Base-by-base conservation (phyloP, 2,113 vertebrate species). In the Tetraodon nigroviridis region DNA sequence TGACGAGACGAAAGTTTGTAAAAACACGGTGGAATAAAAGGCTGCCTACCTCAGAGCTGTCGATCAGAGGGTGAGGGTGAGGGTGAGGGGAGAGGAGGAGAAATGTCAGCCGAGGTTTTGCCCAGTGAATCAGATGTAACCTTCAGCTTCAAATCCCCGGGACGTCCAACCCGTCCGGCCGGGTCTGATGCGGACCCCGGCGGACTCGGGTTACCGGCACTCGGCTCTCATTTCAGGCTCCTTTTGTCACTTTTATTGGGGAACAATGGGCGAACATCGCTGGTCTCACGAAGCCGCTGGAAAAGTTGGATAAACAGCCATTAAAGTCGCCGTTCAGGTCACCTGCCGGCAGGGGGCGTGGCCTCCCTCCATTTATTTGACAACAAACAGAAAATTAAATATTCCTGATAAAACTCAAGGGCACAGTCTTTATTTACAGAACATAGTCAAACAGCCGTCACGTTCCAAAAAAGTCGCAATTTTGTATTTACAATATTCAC, bases 31-130 rank as follows among this genome's bases (percentile, higher is more conserved):
- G 60, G 68, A 46, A 7, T 51, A 47, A 19, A 18, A 2, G 2
- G 47, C 4, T 47, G 50, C 74, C 44, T 71, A 82, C 79, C 74
- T 73, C 60, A 2, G 56, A 3, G 60, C 3, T 6, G 40, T 12
- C 4, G n/a, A n/a, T n/a, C n/a, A n/a, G n/a, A n/a, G n/a, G n/a
- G n/a, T n/a, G n/a, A n/a, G n/a, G n/a, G n/a, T n/a, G n/a, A n/a
- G n/a, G n/a, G n/a, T n/a, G n/a, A 42, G 3, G 37, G 19, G 3
- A 10, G 16, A 58, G 13, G 8, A 32, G 19, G 0, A 37, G 14
- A 6, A 20, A 14, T 6, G 37, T 57, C 54, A 20, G 21, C 52
- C 49, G 0, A 3, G 5, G 14, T 5, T 1, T 3, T 8, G 11
- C 1, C 0, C 2, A 21, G 19, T 50, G n/a, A 52, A 44, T 13